phyloP scores from a whole-genome alignment of 2,888 invertebrate species.

The Drosophila suboccidentalis region DNA sequence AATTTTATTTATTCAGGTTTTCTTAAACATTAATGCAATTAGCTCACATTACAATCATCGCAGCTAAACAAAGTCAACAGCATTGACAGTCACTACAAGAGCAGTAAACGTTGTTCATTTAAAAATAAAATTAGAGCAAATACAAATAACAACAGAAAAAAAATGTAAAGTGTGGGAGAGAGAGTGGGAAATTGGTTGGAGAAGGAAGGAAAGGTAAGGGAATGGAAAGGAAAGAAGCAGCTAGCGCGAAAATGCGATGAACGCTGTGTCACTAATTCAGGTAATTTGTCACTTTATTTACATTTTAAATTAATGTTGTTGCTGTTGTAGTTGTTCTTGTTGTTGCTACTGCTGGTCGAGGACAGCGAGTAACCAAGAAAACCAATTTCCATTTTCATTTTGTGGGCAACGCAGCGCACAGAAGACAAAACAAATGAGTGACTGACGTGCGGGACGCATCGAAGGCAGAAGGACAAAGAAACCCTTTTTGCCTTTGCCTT shows the following conservation, averaged over 20 bases:
- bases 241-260: slow-evolving; percentile 52
- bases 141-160: slow-evolving; percentile 25
- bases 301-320: slow-evolving; percentile 75
- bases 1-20: background rate
- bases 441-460: slow-evolving; percentile 61
- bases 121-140: slow-evolving; percentile 30
- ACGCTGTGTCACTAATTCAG: slow-evolving; percentile 77
- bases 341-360: slow-evolving; percentile 36
- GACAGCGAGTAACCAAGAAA: slow-evolving; percentile 71
- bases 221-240: slow-evolving; percentile 39
- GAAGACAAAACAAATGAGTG: slow-evolving; percentile 75
- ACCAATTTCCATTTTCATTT: slow-evolving; percentile 79
- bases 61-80: slow-evolving; percentile 53
- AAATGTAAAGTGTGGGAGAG: slow-evolving; percentile 5
- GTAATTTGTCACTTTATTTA: slow-evolving; percentile 81
- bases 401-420: slow-evolving; percentile 68
- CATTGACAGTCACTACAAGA: slow-evolving; percentile 24
- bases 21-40: slow-evolving; percentile 35
- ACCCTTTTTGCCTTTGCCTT: slow-evolving; percentile 35
- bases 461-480: slow-evolving; percentile 43
- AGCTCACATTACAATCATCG: slow-evolving; percentile 47
- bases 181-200: slow-evolving; percentile 10
- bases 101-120: slow-evolving; percentile 42
- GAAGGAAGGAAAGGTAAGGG: background rate
- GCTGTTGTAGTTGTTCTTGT: slow-evolving; percentile 32